phyloP scores from a whole-genome alignment of 2,797 vertebrate genomes.

The Myotis daubentonii region DNA sequence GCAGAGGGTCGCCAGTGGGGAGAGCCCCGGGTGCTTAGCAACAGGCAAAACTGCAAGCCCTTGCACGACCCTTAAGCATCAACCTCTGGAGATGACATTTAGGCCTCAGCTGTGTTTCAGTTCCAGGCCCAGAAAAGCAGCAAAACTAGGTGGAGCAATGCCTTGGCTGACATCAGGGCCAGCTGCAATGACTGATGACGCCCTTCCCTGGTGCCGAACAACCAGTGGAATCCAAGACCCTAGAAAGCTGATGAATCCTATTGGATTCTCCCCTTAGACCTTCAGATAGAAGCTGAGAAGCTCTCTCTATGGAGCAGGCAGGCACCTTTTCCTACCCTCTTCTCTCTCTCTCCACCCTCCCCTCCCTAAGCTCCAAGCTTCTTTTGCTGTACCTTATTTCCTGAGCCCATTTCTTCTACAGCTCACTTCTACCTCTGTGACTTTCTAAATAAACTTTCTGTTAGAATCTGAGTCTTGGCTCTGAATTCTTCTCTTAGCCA shows the following conservation, averaged over 20 bases:
- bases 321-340: no score
- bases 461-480: not conserved
- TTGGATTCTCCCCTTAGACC: not conserved
- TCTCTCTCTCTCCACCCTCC: not conserved
- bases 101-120: not conserved
- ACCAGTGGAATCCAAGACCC: not conserved
- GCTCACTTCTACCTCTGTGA: not conserved
- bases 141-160: not conserved
- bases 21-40: not conserved
- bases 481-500: not conserved
- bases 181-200: not conserved
- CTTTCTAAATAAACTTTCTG: not conserved
- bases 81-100: not conserved
- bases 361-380: not conserved
- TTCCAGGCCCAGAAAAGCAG: not conserved
- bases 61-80: not conserved
- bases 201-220: not conserved
- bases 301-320: not conserved
- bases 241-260: not conserved
- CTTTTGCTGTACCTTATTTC: not conserved
- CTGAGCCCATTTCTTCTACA: not conserved
- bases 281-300: not conserved
- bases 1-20: not conserved
- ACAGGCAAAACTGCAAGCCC: not conserved
- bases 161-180: not conserved